A percentile compares a stretch with the other conserved stretches of the same genome.
These are phyloP conservation scores for Linurgus olivaceus DNA, from an alignment of 2,797 vertebrate genomes.

Conservation along the genomic window DNA sequence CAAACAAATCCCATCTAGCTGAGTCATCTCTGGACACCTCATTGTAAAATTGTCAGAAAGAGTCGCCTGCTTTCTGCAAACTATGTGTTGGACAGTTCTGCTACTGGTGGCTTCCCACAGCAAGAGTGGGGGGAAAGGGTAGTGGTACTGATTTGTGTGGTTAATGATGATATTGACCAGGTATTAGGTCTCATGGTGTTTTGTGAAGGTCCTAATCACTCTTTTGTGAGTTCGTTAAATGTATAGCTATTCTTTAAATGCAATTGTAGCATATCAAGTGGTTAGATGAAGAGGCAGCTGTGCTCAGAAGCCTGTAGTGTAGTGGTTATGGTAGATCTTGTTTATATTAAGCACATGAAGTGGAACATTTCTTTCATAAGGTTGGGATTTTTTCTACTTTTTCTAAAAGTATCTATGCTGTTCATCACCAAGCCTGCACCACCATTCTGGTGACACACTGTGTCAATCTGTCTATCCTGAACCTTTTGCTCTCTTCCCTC, in stretches of 20 bases:
- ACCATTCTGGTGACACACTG: rapidly evolving
- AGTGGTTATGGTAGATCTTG: neutral
- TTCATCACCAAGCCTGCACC: neutral
- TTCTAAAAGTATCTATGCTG: neutral
- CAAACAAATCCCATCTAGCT: neutral
- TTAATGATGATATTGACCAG: neutral
- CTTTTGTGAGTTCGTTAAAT: neutral
- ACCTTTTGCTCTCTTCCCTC: neutral
- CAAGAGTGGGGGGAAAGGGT: neutral
- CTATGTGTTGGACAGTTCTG: neutral
- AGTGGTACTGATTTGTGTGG: neutral
- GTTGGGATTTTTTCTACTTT: neutral
- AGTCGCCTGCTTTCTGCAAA: neutral
- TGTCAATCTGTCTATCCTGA: neutral
- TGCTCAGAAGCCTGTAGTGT: neutral
- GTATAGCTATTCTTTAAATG: neutral
- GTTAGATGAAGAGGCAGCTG: neutral
- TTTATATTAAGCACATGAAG: neutral
- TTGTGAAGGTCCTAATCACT: neutral
- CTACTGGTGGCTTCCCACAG: neutral
- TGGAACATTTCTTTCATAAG: neutral
- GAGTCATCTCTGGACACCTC: neutral
- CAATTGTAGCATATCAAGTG: neutral
- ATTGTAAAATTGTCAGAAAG: neutral
- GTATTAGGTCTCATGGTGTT: neutral